Percentiles rank a stretch among this genome's conserved stretches.
phyloP scores from a whole-genome alignment of 1,140 invertebrate species.

The Dryas iulia region DNA sequence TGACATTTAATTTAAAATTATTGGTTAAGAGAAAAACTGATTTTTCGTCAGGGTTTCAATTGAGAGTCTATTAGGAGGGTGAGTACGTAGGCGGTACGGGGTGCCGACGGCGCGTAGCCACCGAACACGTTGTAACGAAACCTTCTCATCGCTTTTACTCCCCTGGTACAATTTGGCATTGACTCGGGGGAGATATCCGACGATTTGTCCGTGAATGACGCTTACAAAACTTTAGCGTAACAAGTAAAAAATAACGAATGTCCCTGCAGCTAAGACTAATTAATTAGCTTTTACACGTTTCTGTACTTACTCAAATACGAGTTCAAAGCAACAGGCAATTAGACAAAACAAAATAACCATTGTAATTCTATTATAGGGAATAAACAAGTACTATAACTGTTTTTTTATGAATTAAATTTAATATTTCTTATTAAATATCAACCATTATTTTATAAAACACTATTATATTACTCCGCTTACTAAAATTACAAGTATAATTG shows the following conservation, averaged over 20 bases:
- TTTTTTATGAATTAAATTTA: neutral
- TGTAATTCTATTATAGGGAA: no score
- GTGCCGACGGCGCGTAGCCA: slow-evolving; percentile 27
- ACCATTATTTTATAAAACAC: no score
- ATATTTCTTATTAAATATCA: no score
- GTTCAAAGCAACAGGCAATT: neutral
- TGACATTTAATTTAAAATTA: slow-evolving; percentile 78
- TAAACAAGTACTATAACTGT: neutral
- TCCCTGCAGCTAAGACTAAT: neutral
- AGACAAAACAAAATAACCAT: neutral
- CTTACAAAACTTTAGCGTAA: neutral
- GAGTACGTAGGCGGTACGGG: slow-evolving; percentile 44
- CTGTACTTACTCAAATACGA: neutral
- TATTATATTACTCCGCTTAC: no score
- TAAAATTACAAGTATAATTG: no score
- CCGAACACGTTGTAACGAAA: slow-evolving; percentile 45
- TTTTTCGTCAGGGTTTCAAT: slow-evolving; percentile 55
- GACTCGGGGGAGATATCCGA: slow-evolving; percentile 59
- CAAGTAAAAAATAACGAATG: neutral
- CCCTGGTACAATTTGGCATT: slow-evolving; percentile 78
- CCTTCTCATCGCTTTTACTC: slow-evolving; percentile 44
- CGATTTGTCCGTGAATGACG: slow-evolving; percentile 40
- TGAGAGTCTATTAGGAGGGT: slow-evolving; percentile 46
- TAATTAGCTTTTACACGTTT: neutral
- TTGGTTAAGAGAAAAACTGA: slow-evolving; percentile 69